phyloP scores from a whole-genome alignment of 2,113 vertebrate genomes.

The Bos javanicus region DNA sequence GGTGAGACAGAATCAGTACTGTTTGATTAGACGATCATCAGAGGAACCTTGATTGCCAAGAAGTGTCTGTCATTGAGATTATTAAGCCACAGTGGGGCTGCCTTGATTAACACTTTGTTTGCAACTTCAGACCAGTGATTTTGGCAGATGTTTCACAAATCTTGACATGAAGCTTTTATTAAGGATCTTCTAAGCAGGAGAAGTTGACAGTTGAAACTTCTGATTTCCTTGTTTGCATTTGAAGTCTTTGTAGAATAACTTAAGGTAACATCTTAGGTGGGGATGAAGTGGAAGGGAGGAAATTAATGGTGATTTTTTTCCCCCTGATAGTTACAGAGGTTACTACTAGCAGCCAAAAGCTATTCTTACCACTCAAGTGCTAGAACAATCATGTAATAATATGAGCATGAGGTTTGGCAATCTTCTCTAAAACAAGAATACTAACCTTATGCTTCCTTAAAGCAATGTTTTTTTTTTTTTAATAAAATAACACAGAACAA shows the following conservation, averaged over 20 bases:
- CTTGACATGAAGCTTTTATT: conserved; percentile 48
- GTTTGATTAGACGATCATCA: conserved; percentile 78
- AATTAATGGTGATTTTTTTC: neutral
- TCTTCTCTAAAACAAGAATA: neutral
- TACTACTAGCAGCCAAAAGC: neutral
- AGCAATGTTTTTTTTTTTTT: neutral
- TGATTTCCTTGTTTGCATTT: neutral
- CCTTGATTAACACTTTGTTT: conserved; percentile 73
- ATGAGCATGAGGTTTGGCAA: neutral
- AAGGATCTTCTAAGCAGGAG: conserved; percentile 24
- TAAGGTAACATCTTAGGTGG: neutral
- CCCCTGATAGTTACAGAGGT: neutral
- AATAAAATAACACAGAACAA: neutral
- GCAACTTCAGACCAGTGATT: conserved; percentile 57
- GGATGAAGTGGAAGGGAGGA: neutral
- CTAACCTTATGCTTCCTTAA: neutral
- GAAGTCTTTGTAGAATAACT: neutral
- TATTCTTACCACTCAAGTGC: neutral
- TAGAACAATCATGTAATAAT: neutral
- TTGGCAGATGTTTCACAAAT: conserved; percentile 62
- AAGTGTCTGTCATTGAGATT: conserved; percentile 71
- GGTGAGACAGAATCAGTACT: conserved; percentile 60
- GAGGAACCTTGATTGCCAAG: conserved; percentile 67
- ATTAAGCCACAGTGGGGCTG: conserved; percentile 71
- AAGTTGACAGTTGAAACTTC: conserved; percentile 44